Evolutionary conservation across 92 coral and sea anemone genomes (phyloP).

Genomic region (Bergia puertoricense): DNA sequence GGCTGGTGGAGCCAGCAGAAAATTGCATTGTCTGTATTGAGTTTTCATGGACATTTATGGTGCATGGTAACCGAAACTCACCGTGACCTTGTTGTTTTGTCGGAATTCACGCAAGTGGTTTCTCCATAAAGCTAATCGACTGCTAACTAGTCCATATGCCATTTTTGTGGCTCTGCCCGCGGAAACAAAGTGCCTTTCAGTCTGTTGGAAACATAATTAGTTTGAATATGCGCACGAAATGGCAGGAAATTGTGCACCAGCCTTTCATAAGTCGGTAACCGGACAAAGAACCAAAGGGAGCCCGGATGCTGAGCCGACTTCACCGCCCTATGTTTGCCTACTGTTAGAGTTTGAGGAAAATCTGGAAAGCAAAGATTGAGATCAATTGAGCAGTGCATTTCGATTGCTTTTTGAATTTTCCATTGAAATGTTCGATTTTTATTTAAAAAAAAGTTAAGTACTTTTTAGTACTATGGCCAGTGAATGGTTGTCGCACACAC

Average conservation of each 20-base stretch:
- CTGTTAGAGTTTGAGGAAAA: background rate
- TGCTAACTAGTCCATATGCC: background rate
- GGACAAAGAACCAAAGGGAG: too few species aligned
- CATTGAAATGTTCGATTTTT: too few species aligned
- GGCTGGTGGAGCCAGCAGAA: background rate
- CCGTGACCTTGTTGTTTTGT: constrained; percentile 6
- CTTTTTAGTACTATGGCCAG: too few species aligned
- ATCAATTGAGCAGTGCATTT: background rate
- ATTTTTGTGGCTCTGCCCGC: background rate
- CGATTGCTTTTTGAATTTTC: too few species aligned
- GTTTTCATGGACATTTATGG: background rate
- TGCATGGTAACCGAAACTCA: background rate
- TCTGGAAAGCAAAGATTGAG: background rate
- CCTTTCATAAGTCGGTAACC: background rate
- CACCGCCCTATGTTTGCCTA: background rate
- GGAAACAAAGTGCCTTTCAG: background rate
- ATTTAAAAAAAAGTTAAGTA: too few species aligned
- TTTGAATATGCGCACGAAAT: background rate
- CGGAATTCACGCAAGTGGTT: constrained; percentile 4
- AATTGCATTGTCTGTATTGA: background rate
- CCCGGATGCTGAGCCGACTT: background rate
- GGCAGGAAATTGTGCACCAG: background rate
- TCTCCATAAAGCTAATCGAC: background rate
- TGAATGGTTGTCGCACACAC: background rate
- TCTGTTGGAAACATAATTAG: background rate